Evolutionary conservation across 1,140 invertebrate genomes (phyloP), one percentile per base, ranked within the genome.

Genomic region (Drosophila kohkoa): DNA sequence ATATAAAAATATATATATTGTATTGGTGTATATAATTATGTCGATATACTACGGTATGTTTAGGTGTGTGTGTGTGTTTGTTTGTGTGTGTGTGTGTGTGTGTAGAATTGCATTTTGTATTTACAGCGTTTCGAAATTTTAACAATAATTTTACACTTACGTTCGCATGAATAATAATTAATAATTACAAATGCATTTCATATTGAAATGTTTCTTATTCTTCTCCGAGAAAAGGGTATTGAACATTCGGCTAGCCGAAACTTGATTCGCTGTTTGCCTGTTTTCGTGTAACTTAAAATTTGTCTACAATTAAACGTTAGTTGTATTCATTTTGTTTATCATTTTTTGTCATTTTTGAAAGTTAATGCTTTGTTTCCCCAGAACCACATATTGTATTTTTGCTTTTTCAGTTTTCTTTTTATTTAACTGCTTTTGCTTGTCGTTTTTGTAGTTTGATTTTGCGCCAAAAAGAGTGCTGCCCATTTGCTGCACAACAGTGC

Each of bases 301-400:
- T 77, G 72, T 69, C 83, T 87, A 82, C 46, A 35, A 72, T 68
- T 67, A 73, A 86, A 65, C 28, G 32, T 70, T 63, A 68, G 62
- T 72, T 58, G 7, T 66, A 60, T n/a, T 45, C 48, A 43, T 52
- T 73, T 46, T 48, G 15, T 58, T 75, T 71, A 52, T 59, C 20
- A 20, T 20, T 4, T 4, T 55, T 35, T 58, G 28, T 63, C 49
- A 6, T 73, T 66, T 55, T 45, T 79, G 69, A 77, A 85, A 70
- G 65, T 77, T 79, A 81, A 86, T 75, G 79, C 70, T 77, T 88
- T 88, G 83, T 88, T 88, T 88, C 83, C 83, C 83, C 80, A 89
- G 83, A 88, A 88, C 83, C 83, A 77, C 81, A 63, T 77, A 77
- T 83, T 73, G 60, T 68, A 8, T 38, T 38, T 38, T 62, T 63